Conservation (phyloP, 2,888 invertebrate species). For the Plagodis dolabraria region DNA sequence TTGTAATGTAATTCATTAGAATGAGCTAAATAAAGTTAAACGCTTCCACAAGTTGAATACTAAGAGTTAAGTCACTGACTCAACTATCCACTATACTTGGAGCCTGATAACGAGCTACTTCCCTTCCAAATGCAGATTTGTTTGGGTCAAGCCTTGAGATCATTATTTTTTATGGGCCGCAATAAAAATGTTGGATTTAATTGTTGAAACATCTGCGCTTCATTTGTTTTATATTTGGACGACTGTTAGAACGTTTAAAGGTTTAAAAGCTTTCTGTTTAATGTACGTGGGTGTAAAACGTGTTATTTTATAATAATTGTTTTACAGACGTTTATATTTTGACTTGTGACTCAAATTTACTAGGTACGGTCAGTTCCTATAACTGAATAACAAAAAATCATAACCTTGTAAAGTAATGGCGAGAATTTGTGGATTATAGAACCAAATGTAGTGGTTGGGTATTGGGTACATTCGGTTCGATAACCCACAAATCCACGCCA, state of each 20-base stretch:
- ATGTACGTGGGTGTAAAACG: neutral
- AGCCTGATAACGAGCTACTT: constrained; percentile 56
- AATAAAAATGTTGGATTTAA: constrained; percentile 33
- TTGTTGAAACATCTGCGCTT: constrained; percentile 31
- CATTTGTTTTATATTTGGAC: constrained; percentile 12
- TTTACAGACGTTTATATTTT: neutral
- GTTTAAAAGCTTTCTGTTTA: neutral
- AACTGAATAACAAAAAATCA: no score
- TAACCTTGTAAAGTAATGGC: no score
- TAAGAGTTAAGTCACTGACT: constrained; percentile 15
- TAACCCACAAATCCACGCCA: no score
- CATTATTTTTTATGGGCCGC: constrained; percentile 30
- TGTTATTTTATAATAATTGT: neutral
- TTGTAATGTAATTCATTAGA: no score
- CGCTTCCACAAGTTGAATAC: no score
- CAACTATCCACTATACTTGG: constrained; percentile 28
- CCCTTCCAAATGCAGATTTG: constrained; percentile 49
- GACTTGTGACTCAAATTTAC: no score
- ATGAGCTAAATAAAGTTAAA: no score
- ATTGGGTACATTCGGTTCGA: no score
- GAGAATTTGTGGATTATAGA: no score
- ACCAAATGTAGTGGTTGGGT: no score
- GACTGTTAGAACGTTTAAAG: constrained; percentile 9
- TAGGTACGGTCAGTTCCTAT: no score
- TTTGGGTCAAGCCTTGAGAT: constrained; percentile 29